Percentiles rank a stretch among this genome's conserved stretches.
Conservation (phyloP, 2,113 vertebrate genomes). For the Eulemur macaco region DNA sequence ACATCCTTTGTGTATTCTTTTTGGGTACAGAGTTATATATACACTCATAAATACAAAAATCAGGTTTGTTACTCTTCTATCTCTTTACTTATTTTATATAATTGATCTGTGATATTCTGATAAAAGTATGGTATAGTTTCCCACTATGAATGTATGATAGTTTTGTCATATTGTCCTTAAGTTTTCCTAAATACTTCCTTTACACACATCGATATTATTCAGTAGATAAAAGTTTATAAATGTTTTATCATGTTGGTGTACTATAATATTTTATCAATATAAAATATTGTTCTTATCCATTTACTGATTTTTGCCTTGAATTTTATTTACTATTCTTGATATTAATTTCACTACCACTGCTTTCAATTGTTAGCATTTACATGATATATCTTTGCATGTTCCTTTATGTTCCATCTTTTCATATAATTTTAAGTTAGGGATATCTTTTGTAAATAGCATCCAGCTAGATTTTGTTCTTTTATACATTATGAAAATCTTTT, state of each 20-base stretch:
- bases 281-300: not conserved
- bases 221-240: not conserved
- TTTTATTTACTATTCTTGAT: not conserved
- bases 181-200: constrained; percentile 14
- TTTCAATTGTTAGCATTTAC: constrained; percentile 19
- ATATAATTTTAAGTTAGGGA: not conserved
- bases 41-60: not conserved
- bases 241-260: not conserved
- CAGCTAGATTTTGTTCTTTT: constrained; percentile 10
- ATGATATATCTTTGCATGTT: not conserved
- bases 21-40: not conserved
- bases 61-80: not conserved
- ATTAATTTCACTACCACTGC: not conserved
- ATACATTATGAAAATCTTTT: not conserved
- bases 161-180: not conserved
- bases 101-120: not conserved
- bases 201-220: not conserved
- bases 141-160: not conserved
- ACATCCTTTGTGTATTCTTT: not conserved
- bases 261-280: not conserved
- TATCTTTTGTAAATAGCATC: constrained; percentile 2
- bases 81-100: not conserved
- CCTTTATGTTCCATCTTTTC: not conserved
- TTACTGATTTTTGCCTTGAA: not conserved
- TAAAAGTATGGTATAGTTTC: not conserved